These are phyloP conservation scores for Theretra japonica DNA, from an alignment of 2,888 invertebrate species.

Conservation along the genomic window DNA sequence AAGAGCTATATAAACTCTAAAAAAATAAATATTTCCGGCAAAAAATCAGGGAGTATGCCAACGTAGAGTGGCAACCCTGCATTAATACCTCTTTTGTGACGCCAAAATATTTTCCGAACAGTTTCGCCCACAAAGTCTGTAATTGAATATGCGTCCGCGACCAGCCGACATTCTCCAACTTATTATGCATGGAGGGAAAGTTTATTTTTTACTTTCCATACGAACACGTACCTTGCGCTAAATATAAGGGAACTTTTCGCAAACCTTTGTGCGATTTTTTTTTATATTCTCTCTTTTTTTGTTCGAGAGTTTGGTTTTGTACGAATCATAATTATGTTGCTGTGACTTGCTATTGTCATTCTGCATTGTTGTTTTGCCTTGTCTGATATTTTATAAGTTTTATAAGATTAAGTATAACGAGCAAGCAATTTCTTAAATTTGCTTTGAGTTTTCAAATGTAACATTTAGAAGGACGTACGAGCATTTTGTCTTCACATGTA, in stretches of 20 bases:
- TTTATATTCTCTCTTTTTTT: background rate
- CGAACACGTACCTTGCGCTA: background rate
- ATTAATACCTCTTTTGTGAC: slow-evolving; percentile 80
- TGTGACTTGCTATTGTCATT: background rate
- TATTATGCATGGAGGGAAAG: slow-evolving; percentile 41
- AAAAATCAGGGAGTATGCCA: background rate
- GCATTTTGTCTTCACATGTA: no score
- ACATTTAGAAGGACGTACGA: no score
- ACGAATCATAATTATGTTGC: background rate
- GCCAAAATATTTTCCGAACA: slow-evolving; percentile 83
- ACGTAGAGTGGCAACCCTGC: slow-evolving; percentile 37
- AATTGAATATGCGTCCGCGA: slow-evolving; percentile 70
- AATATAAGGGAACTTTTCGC: background rate
- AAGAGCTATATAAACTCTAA: no score
- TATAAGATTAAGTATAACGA: no score
- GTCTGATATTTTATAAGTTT: background rate
- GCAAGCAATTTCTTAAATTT: no score
- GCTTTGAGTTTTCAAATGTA: no score
- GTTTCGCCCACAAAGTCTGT: slow-evolving; percentile 82
- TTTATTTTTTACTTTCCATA: slow-evolving; percentile 17
- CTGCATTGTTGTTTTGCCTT: background rate
- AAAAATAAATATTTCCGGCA: no score
- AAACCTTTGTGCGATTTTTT: slow-evolving; percentile 2
- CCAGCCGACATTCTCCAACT: slow-evolving; percentile 15
- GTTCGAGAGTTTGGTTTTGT: background rate